Evolutionary conservation across 1,140 invertebrate species (phyloP), one percentile per base, ranked within the genome.

Genomic region (Dysdera silvatica): DNA sequence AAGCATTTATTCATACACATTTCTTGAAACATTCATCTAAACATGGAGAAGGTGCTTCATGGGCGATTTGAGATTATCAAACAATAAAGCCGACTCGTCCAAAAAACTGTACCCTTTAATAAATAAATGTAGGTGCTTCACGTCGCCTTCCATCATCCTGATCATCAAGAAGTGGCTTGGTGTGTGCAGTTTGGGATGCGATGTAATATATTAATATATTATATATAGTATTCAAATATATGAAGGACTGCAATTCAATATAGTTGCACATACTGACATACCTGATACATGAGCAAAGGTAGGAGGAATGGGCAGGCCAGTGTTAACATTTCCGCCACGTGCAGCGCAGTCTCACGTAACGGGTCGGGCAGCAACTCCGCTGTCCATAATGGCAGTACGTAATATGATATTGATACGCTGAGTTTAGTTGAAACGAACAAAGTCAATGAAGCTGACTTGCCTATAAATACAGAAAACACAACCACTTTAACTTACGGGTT

Each of bases 281-380:
- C 85, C 79, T 91, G 78, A 76, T 91, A 91, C 35, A 88, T 91
- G 45, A 95, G 87, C 76, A 95, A 90, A n/a, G 89, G 88, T 71
- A 95, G 91, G 47, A 93, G 85, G 66, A 92, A 88, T 14, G 92
- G 78, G 31, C 89, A 90, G 62, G 91, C 76, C 20, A 89, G 89
- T 23, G 87, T 89, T 61, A 92, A 86, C 72, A 92, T 92, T 20
- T 89, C 88, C 4, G 88, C 90, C 35, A 87, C 86, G 18, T 89
- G 89, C 60, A 93, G 90, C 10, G 89, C 90, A 26, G 91, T 78
- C 4, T 89, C 90, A 53, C 87, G 75, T 0, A 89, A 85, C 26
- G 88, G 87, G 0, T 86, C 88, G 0, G 87, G 87, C 72, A 88
- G 88, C 5, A 89, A 72, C 74, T 90, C 87, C 0, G 89, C 89